These are phyloP conservation scores for Eretmocerus hayati DNA, from an alignment of 2,888 invertebrate species.

Conservation along the genomic window DNA sequence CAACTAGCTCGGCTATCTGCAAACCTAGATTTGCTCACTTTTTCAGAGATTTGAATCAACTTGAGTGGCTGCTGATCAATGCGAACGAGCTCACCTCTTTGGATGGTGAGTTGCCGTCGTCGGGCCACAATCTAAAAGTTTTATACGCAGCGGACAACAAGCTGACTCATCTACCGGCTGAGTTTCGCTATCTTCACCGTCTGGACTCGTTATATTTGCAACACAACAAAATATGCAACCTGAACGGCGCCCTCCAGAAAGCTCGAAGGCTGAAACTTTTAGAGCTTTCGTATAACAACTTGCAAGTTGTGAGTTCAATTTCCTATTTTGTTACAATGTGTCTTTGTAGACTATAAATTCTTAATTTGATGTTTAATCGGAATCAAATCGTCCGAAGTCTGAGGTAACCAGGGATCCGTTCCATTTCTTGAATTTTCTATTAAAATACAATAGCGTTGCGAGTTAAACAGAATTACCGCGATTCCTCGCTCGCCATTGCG, in stretches of 20 bases:
- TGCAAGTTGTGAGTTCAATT: conserved; percentile 58
- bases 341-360: too few species aligned
- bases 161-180: conserved; percentile 62
- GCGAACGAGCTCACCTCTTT: conserved; percentile 67
- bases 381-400: too few species aligned
- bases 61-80: conserved; percentile 75
- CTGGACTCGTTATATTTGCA: conserved; percentile 67
- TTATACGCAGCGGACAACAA: conserved; percentile 71
- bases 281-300: conserved; percentile 65
- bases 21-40: too few species aligned
- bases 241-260: conserved; percentile 67
- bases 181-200: conserved; percentile 61
- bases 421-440: too few species aligned
- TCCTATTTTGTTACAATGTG: too few species aligned
- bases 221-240: conserved; percentile 62
- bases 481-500: too few species aligned
- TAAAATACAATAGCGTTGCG: too few species aligned
- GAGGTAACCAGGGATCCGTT: too few species aligned
- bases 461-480: too few species aligned
- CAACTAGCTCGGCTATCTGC: too few species aligned
- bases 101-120: conserved; percentile 68
- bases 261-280: conserved; percentile 60
- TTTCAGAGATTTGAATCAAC: conserved; percentile 56
- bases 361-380: too few species aligned
- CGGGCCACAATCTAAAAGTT: conserved; percentile 59